Base-by-base conservation (phyloP, 2,797 vertebrate species). In the Carcharodon carcharias region DNA sequence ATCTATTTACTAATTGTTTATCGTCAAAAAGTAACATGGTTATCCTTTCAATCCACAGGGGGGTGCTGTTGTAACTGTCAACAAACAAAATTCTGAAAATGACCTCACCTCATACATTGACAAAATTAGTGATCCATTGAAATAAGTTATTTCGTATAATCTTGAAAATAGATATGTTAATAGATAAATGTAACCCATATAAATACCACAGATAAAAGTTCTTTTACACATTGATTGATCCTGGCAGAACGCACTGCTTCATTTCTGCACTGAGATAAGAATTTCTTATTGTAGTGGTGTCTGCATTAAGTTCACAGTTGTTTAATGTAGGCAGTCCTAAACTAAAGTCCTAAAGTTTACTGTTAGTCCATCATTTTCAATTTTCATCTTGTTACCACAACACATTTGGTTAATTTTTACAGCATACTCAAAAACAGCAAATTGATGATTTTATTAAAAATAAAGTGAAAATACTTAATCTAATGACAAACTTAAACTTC, bases 21-120 rank as follows among this genome's bases (percentile, higher is more conserved):
- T 40, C 45, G n/a, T 58, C 28, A 58, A 56, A 58, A 89, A 56
- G 56, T 61, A 35, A 61, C 28, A 63, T 45, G 18, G 40, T 23
- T 23, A 93, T 93, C 61, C 11, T 93, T 93, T 23, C 82, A 85
- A 50, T 85, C 82, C 91, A 93, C 91, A 93, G 40, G n/a, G 40
- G n/a, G 63, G 91, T 93, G 91, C 91, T 93, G 40, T 45, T 67
- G 63, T 93, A 93, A 67, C 61, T 93, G n/a, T 67, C 26, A 65
- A 21, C n/a, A 93, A 67, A 14, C 65, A 67, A 93, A 40, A 93
- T 67, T 93, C 91, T 67, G 7, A 12, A 50, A 50, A 50, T 50
- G 40, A 85, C 45, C 40, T 85, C 18, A 21, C 40, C 1, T 3
- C 21, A 93, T 89, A 89, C 35, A 35, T 92, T 16, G 26, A 4